Evolutionary conservation across 1,140 invertebrate species (phyloP).

Genomic region (Pseudomyrmex dendroicus): DNA sequence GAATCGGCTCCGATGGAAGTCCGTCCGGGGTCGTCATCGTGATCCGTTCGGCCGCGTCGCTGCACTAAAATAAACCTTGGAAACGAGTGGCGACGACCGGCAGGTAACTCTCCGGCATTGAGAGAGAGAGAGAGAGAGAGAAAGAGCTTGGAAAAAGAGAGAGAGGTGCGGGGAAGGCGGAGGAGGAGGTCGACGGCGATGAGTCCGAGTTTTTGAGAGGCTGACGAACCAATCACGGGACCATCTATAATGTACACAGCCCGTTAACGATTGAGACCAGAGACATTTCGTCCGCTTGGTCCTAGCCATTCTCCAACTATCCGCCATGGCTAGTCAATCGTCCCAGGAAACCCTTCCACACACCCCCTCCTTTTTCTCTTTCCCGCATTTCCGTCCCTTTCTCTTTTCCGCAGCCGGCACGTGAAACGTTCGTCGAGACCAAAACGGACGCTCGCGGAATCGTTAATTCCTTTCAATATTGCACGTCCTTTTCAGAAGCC

Average conservation of each 20-base stretch:
- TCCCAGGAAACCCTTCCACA: conserved; percentile 67
- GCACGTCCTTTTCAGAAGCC: conserved; percentile 73
- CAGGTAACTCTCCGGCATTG: conserved; percentile 46
- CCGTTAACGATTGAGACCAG: conserved; percentile 78
- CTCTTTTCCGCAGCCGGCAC: conserved; percentile 67
- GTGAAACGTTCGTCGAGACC: conserved; percentile 58
- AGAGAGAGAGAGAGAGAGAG: conserved; percentile 30
- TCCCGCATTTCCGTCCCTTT: conserved; percentile 60
- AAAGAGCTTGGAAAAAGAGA: conserved; percentile 15
- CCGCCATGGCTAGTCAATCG: conserved; percentile 67
- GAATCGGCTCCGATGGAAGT: conserved; percentile 49
- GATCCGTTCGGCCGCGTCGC: conserved; percentile 41
- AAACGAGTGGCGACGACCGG: conserved; percentile 58
- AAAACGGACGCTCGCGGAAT: conserved; percentile 73
- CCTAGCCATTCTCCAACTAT: conserved; percentile 75
- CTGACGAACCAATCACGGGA: conserved; percentile 81
- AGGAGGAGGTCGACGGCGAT: conserved; percentile 63
- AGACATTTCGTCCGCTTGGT: conserved; percentile 71
- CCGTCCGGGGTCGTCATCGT: conserved; percentile 27
- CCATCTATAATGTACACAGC: conserved; percentile 83
- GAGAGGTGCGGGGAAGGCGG: conserved; percentile 36
- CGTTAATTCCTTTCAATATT: conserved; percentile 80
- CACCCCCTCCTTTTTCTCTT: conserved; percentile 4
- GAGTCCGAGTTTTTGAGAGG: conserved; percentile 79
- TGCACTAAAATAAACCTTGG: conserved; percentile 70